phyloP scores from a whole-genome alignment of 2,797 vertebrate species.

The Mus spretus region DNA sequence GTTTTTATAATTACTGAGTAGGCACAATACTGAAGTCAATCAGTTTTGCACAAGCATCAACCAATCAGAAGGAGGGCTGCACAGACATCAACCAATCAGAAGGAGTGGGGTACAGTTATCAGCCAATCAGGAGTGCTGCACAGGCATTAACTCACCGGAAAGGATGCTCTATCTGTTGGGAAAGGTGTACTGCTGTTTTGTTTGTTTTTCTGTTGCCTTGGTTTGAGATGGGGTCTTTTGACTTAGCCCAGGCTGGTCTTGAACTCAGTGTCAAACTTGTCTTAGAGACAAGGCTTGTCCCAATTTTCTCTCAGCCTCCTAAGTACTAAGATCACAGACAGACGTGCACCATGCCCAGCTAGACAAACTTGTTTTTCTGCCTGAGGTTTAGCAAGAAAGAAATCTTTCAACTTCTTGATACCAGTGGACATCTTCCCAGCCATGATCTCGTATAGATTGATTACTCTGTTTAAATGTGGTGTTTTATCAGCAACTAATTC shows the following conservation, averaged over 20 bases:
- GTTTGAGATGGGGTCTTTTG: neutral
- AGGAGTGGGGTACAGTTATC: neutral
- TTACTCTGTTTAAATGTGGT: neutral
- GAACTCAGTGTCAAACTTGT: neutral
- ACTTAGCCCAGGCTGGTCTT: neutral
- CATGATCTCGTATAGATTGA: neutral
- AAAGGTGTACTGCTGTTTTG: neutral
- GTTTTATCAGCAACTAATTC: neutral
- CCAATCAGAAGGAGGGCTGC: neutral
- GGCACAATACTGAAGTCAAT: neutral
- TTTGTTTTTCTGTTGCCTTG: neutral
- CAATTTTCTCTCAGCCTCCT: neutral
- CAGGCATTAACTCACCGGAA: constrained; percentile 5
- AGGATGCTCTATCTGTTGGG: neutral
- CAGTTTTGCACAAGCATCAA: neutral
- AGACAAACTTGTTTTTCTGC: neutral
- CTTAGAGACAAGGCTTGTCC: neutral
- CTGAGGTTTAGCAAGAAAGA: neutral
- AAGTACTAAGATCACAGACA: neutral
- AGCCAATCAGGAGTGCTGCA: neutral
- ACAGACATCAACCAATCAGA: neutral
- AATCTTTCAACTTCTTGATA: neutral
- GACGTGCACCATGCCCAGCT: too few species aligned
- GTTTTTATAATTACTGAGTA: neutral
- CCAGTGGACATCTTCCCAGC: neutral